Evolutionary conservation across 2,797 vertebrate species (phyloP).

Genomic region (Myripristis murdjan): DNA sequence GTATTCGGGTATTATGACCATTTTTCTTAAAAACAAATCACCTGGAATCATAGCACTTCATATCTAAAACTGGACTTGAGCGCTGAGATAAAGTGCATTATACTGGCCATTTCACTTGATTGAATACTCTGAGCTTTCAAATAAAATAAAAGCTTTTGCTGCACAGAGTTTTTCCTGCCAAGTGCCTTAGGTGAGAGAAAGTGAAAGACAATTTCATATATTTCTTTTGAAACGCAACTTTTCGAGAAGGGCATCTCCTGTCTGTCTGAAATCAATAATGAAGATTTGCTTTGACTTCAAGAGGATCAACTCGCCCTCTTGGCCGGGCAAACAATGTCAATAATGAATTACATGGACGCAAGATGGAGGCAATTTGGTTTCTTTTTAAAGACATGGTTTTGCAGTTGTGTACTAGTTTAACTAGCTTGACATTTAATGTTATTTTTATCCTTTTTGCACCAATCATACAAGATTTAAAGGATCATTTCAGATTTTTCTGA

Average conservation of each 20-base stretch:
- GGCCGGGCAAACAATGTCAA: slow-evolving; percentile 44
- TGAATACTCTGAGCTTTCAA: slow-evolving; percentile 55
- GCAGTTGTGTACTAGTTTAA: not conserved
- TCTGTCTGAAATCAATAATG: slow-evolving; percentile 13
- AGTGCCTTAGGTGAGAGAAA: slow-evolving; percentile 27
- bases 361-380: slow-evolving; percentile 28
- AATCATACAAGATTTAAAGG: slow-evolving; percentile 35
- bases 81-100: slow-evolving; percentile 45
- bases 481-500: no score
- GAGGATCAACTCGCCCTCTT: slow-evolving; percentile 50
- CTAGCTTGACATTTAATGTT: slow-evolving; percentile 34
- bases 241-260: slow-evolving; percentile 17
- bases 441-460: slow-evolving; percentile 29
- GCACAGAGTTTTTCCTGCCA: slow-evolving; percentile 40
- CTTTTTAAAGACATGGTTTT: slow-evolving; percentile 42
- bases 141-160: slow-evolving; percentile 40
- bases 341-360: slow-evolving; percentile 46
- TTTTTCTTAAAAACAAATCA: slow-evolving; percentile 56
- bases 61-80: slow-evolving; percentile 47
- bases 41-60: slow-evolving; percentile 47
- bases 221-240: slow-evolving; percentile 35
- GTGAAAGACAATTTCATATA: slow-evolving; percentile 32
- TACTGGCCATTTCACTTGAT: slow-evolving; percentile 60
- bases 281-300: slow-evolving; percentile 44
- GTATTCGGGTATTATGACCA: slow-evolving; percentile 31